Conservation (phyloP, 2,113 vertebrate species). For the Alligator sinensis region DNA sequence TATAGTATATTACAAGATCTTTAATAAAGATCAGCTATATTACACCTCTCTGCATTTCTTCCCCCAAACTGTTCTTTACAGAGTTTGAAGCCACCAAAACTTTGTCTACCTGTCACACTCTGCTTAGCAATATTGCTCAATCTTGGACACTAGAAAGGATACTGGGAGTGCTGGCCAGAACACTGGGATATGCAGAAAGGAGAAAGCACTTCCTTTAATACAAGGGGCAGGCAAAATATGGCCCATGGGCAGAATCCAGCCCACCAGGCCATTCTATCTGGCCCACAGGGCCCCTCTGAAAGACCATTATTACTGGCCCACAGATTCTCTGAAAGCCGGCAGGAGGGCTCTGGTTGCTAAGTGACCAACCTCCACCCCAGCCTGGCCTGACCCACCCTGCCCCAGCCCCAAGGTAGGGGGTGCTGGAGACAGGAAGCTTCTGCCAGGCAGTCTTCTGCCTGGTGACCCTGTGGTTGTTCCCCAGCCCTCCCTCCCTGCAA, state of each 20-base stretch:
- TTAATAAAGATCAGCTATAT: neutral
- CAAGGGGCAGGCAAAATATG: too few species aligned
- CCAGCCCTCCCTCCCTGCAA: too few species aligned
- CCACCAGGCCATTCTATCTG: too few species aligned
- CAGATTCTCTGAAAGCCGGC: too few species aligned
- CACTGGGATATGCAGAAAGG: neutral
- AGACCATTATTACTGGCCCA: too few species aligned
- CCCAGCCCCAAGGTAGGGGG: neutral
- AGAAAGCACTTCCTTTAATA: neutral
- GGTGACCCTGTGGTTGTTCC: too few species aligned
- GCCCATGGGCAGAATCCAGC: too few species aligned
- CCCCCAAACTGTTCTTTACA: neutral
- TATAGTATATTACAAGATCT: neutral
- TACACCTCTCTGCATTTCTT: neutral
- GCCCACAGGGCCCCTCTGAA: too few species aligned
- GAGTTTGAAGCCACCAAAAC: neutral
- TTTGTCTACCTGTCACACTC: neutral
- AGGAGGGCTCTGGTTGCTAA: neutral
- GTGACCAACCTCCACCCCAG: rapidly evolving
- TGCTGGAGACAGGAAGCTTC: too few species aligned
- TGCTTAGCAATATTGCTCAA: neutral
- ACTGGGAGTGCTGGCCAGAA: neutral
- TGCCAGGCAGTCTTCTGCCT: too few species aligned
- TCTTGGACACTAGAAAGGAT: neutral
- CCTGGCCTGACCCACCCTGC: neutral